These are phyloP conservation scores for Luperina testacea DNA, from an alignment of 2,888 invertebrate species.

Conservation along the genomic window DNA sequence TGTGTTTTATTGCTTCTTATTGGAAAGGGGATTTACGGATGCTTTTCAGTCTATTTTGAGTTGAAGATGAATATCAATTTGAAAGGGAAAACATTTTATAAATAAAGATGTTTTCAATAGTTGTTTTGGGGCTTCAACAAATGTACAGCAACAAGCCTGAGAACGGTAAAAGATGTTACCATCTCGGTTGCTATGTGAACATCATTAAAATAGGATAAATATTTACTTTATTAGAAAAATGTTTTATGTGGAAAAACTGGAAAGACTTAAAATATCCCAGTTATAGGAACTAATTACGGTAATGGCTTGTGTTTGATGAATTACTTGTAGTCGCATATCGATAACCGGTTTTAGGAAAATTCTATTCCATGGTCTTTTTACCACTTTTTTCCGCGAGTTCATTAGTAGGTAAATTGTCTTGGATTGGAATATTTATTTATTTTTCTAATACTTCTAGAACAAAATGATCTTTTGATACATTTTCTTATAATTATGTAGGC, in stretches of 20 bases:
- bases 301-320: not conserved
- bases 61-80: conserved; percentile 26
- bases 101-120: not conserved
- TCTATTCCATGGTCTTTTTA: not conserved
- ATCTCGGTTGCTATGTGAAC: not conserved
- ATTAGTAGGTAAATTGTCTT: conserved; percentile 22
- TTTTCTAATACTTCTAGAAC: not conserved
- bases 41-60: conserved; percentile 38
- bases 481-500: not conserved
- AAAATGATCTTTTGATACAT: not conserved
- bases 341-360: conserved; percentile 7
- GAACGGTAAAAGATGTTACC: too few species aligned
- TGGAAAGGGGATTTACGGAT: conserved; percentile 49
- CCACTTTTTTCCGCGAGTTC: conserved; percentile 8
- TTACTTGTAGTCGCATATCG: not conserved
- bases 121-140: not conserved
- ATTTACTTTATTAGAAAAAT: not conserved
- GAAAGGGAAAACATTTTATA: not conserved
- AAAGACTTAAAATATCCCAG: too few species aligned
- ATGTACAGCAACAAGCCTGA: not conserved
- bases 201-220: conserved; percentile 15
- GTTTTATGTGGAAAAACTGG: not conserved
- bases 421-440: not conserved
- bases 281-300: conserved; percentile 14
- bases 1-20: conserved; percentile 65